Conservation (phyloP, 2,113 vertebrate genomes). For the Notothenia coriiceps region DNA sequence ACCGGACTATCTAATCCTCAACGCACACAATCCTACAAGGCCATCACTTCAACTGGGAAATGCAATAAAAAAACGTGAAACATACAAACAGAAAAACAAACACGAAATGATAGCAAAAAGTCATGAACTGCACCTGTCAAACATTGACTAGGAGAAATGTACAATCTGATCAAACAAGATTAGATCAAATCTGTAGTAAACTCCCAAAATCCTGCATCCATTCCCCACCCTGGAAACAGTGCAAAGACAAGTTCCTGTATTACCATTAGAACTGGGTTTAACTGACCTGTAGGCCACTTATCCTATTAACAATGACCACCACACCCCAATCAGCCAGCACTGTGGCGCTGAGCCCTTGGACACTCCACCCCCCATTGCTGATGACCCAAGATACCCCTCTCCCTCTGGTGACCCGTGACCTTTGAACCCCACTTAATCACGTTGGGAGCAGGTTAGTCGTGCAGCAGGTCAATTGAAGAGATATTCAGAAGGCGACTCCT, state of each 20-base stretch:
- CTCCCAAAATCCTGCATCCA: slow-evolving; percentile 44
- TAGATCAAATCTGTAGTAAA: slow-evolving; percentile 63
- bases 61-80: neutral
- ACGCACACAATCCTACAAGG: neutral
- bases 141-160: neutral
- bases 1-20: slow-evolving; percentile 3
- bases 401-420: slow-evolving; percentile 61
- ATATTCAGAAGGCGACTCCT: slow-evolving; percentile 46
- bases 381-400: slow-evolving; percentile 81
- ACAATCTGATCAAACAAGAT: slow-evolving; percentile 25
- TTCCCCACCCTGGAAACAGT: slow-evolving; percentile 48
- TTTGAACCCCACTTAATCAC: slow-evolving; percentile 71
- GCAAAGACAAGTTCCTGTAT: slow-evolving; percentile 65
- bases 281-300: slow-evolving; percentile 78
- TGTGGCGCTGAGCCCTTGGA: slow-evolving; percentile 62
- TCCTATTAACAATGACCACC: slow-evolving; percentile 80
- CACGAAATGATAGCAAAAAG: neutral
- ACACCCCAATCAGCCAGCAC: slow-evolving; percentile 60
- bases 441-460: slow-evolving; percentile 62
- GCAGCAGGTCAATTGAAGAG: slow-evolving; percentile 60
- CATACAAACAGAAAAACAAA: neutral
- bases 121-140: neutral
- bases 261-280: slow-evolving; percentile 78
- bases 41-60: neutral
- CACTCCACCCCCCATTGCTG: slow-evolving; percentile 39